Conservation (phyloP, 1,140 invertebrate species). For the Diachasmimorpha longicaudata region DNA sequence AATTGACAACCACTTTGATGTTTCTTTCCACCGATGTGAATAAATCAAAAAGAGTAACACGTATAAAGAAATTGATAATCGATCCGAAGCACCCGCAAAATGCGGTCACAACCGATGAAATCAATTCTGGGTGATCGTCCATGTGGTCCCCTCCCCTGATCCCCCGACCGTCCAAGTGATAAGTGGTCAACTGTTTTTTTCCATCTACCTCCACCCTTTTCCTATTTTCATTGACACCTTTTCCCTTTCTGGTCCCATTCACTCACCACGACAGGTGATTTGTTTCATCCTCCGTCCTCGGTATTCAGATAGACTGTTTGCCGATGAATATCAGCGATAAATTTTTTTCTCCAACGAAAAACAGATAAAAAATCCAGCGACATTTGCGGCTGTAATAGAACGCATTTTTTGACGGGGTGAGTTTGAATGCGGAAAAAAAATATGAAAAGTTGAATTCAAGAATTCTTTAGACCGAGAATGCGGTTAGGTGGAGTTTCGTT, state of each 20-base stretch:
- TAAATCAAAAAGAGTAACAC: too few species aligned
- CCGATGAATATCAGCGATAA: not conserved
- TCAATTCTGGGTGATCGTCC: constrained; percentile 17
- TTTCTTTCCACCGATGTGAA: too few species aligned
- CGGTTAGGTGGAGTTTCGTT: not conserved
- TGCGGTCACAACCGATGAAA: constrained; percentile 12
- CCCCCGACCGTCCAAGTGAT: too few species aligned
- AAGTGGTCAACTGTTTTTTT: not conserved
- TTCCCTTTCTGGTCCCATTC: not conserved
- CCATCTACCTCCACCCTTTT: not conserved
- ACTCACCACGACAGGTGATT: not conserved
- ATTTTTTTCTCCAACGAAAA: not conserved
- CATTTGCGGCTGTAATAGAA: not conserved
- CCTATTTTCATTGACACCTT: not conserved
- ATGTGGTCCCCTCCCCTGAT: not conserved
- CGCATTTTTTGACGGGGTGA: not conserved
- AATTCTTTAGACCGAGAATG: not conserved
- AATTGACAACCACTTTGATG: too few species aligned
- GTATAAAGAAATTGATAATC: constrained; percentile 6
- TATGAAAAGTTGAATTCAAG: not conserved
- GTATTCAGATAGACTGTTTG: too few species aligned
- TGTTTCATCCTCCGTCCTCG: not conserved
- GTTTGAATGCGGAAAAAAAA: not conserved
- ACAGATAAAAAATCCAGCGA: not conserved
- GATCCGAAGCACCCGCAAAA: constrained; percentile 15